Evolutionary conservation across 2,113 vertebrate genomes (phyloP).

Genomic region (human): GRCh38 chr21:27611501-27612000

Average conservation of each 20-base stretch:
- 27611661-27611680: background rate
- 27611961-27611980: background rate
- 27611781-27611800: background rate
- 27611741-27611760: no score
- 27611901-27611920: background rate
- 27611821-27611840: background rate
- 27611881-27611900: background rate
- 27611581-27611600: background rate
- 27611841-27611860: background rate
- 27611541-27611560: background rate
- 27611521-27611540: background rate
- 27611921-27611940: background rate
- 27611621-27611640: background rate
- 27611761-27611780: background rate
- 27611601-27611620: background rate
- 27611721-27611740: background rate
- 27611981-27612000: constrained; percentile 27
- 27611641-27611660: no score
- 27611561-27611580: background rate
- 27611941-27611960: background rate
- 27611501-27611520: background rate
- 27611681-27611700: no score
- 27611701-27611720: background rate
- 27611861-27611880: background rate
- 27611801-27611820: background rate